phyloP scores from a whole-genome alignment of 2,797 vertebrate genomes.

The Anas georgica region DNA sequence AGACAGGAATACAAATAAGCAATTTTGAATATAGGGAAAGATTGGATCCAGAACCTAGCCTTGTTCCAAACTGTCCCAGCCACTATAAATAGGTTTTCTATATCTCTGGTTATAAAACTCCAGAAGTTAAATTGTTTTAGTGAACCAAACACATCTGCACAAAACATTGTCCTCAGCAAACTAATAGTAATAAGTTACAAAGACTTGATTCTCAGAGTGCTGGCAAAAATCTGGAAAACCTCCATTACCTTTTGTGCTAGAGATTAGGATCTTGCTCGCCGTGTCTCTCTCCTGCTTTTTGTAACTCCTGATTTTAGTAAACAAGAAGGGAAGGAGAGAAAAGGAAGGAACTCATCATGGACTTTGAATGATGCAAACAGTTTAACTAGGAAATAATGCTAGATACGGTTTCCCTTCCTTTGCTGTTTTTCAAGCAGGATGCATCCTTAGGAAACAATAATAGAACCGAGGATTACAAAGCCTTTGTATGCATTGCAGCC shows the following conservation, averaged over 20 bases:
- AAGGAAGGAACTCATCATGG: conserved; percentile 64
- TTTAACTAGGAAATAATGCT: conserved; percentile 72
- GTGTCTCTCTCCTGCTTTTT: conserved; percentile 15
- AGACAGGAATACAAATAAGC: neutral
- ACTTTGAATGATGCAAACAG: conserved; percentile 56
- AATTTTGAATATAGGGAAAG: neutral
- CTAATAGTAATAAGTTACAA: neutral
- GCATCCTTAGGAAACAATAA: conserved; percentile 71
- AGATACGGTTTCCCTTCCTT: conserved; percentile 58
- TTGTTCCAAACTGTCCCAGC: neutral
- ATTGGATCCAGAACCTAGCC: neutral
- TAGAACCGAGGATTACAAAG: conserved; percentile 45
- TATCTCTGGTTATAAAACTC: neutral
- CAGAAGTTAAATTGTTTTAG: neutral
- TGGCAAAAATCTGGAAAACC: conserved; percentile 19
- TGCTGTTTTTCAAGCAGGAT: conserved; percentile 71
- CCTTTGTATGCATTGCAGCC: conserved; percentile 46
- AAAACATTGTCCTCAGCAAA: neutral
- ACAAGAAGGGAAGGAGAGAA: conserved; percentile 55
- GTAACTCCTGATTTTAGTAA: conserved; percentile 45
- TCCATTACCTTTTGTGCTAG: conserved; percentile 15
- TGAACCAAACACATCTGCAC: neutral
- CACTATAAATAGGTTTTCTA: neutral
- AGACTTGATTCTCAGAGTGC: neutral
- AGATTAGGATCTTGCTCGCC: conserved; percentile 36